Evolutionary conservation across 2,797 vertebrate species (phyloP).

Genomic region (Smutsia temminckii): DNA sequence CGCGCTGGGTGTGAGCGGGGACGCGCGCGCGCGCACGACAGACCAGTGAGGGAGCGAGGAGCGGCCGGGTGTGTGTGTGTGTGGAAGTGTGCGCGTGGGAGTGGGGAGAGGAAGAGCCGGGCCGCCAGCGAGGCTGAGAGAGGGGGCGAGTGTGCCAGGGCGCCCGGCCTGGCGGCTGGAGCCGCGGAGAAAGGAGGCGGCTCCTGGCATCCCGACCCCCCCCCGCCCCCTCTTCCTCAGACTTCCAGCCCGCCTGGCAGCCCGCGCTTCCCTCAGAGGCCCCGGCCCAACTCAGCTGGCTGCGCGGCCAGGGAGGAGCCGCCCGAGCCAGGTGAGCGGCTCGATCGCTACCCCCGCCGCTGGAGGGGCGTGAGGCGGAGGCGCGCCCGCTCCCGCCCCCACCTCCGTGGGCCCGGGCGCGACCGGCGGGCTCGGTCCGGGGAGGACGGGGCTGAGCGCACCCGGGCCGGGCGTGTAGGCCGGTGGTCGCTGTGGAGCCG

Average conservation of each 20-base stretch:
- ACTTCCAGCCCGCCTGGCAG: conserved; percentile 31
- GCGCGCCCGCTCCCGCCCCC: not conserved
- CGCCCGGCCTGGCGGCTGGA: conserved; percentile 61
- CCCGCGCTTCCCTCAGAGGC: conserved; percentile 50
- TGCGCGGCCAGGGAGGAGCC: conserved; percentile 23
- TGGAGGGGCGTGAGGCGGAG: not conserved
- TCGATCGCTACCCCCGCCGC: not conserved
- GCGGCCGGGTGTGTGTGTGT: not conserved
- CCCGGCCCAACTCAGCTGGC: conserved; percentile 4
- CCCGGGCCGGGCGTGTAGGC: not conserved
- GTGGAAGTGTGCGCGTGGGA: not conserved
- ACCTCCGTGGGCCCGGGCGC: not conserved
- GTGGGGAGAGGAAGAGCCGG: not conserved
- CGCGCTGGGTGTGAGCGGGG: conserved; percentile 34
- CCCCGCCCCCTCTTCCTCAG: conserved; percentile 11
- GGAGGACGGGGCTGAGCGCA: conserved; percentile 4
- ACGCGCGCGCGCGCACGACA: not conserved
- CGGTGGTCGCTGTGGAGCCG: not conserved
- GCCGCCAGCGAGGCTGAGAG: conserved; percentile 23
- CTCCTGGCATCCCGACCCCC: conserved; percentile 56
- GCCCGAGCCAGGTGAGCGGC: conserved; percentile 50
- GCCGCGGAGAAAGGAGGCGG: conserved; percentile 71
- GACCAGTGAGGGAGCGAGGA: conserved; percentile 6
- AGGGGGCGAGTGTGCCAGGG: conserved; percentile 49
- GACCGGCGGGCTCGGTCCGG: not conserved